Evolutionary conservation across 2,113 vertebrate species (phyloP).

Genomic region (Circaetus gallicus): DNA sequence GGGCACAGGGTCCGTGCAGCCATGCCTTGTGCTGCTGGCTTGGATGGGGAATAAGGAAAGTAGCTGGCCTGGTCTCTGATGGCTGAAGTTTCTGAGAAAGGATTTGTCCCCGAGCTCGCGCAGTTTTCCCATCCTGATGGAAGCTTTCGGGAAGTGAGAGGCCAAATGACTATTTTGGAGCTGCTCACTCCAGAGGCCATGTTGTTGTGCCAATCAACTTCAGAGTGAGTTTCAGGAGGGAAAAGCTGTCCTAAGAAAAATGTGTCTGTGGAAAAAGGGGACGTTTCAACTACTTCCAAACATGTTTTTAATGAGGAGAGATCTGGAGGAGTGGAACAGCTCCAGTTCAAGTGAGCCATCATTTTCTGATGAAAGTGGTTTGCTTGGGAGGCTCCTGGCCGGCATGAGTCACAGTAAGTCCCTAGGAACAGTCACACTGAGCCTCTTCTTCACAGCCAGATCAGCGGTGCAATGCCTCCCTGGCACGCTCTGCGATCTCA

Average conservation of each 20-base stretch:
- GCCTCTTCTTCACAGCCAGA: background rate
- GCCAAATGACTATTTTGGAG: background rate
- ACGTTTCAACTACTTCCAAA: background rate
- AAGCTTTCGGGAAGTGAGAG: background rate
- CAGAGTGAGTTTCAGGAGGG: background rate
- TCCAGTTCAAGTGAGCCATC: background rate
- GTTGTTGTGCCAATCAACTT: background rate
- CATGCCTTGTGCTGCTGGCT: background rate
- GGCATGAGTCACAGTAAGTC: background rate
- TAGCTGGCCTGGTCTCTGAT: background rate
- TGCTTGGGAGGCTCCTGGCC: background rate
- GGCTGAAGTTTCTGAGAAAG: background rate
- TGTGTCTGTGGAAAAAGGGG: background rate
- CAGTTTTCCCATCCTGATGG: background rate
- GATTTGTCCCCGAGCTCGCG: background rate
- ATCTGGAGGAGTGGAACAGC: background rate
- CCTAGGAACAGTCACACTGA: background rate
- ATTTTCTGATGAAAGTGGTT: background rate
- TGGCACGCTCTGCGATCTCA: background rate
- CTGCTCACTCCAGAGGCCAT: background rate
- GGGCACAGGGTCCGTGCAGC: background rate
- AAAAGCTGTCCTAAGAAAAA: background rate
- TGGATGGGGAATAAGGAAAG: background rate
- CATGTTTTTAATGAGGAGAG: background rate
- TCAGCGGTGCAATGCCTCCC: fast-evolving